phyloP scores from a whole-genome alignment of 2,888 invertebrate species.

The Cantharis rufa region DNA sequence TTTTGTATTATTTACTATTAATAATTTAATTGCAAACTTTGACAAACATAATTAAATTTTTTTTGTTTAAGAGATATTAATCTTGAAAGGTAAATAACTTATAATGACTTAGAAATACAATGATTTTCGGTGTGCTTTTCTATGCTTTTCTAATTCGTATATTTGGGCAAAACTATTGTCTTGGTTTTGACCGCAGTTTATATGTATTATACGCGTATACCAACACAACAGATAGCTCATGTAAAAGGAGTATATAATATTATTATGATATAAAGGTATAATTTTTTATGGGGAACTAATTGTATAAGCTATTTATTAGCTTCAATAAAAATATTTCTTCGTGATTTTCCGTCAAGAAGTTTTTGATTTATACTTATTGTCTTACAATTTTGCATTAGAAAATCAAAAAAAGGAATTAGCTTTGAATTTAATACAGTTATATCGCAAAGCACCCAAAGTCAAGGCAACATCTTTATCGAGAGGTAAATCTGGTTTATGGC shows the following conservation, averaged over 20 bases:
- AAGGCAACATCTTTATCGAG: neutral
- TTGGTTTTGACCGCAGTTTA: no score
- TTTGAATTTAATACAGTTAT: neutral
- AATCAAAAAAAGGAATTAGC: neutral
- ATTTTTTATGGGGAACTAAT: no score
- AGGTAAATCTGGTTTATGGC: neutral
- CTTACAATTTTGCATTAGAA: neutral
- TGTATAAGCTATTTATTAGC: no score
- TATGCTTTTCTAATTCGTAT: neutral
- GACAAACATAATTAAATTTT: neutral
- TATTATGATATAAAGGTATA: no score
- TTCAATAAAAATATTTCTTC: no score
- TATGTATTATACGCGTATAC: no score
- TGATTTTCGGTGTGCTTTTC: neutral
- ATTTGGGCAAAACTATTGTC: no score
- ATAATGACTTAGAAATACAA: neutral
- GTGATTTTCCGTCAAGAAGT: no score
- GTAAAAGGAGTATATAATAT: no score
- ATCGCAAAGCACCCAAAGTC: neutral
- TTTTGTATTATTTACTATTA: neutral
- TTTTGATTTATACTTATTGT: no score
- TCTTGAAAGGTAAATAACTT: neutral
- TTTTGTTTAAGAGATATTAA: neutral
- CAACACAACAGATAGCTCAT: no score
- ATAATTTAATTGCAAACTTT: neutral